Conservation (phyloP, 2,888 invertebrate species). For the Agrotis ipsilon region DNA sequence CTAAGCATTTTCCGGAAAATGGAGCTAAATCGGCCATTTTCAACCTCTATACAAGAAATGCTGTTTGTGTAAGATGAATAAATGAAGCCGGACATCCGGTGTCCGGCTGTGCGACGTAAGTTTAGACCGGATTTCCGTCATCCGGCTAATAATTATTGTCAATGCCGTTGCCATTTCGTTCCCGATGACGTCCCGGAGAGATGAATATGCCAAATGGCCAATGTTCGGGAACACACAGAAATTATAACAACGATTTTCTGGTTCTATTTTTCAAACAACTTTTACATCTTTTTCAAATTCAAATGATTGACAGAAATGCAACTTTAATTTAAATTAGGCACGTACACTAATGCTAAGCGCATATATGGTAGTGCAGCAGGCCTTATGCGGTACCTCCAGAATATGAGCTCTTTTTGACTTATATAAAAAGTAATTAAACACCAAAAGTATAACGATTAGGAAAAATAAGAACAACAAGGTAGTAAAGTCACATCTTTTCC, state of each 20-base stretch:
- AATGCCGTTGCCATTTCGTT: conserved; percentile 61
- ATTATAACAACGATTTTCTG: conserved; percentile 3
- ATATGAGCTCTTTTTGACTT: not conserved
- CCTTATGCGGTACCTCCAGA: no score
- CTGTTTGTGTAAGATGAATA: conserved; percentile 67
- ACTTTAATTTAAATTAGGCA: not conserved
- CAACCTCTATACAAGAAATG: conserved; percentile 62
- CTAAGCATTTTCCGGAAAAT: conserved; percentile 39
- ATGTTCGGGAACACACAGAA: not conserved
- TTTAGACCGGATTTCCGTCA: conserved; percentile 66
- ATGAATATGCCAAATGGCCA: conserved; percentile 42
- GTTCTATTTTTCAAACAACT: not conserved
- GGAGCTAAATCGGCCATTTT: conserved; percentile 35
- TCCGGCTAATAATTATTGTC: conserved; percentile 66
- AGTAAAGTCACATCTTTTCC: not conserved
- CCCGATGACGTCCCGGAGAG: conserved; percentile 32
- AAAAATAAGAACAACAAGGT: not conserved
- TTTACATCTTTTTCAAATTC: no score
- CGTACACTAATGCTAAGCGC: no score
- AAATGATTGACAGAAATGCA: not conserved
- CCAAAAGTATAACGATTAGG: not conserved
- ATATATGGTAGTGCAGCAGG: no score
- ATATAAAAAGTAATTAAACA: not conserved
- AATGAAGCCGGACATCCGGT: conserved; percentile 64
- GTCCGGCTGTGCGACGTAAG: conserved; percentile 62